Conservation (phyloP, 2,888 invertebrate species). For the Calliphora vomitoria region DNA sequence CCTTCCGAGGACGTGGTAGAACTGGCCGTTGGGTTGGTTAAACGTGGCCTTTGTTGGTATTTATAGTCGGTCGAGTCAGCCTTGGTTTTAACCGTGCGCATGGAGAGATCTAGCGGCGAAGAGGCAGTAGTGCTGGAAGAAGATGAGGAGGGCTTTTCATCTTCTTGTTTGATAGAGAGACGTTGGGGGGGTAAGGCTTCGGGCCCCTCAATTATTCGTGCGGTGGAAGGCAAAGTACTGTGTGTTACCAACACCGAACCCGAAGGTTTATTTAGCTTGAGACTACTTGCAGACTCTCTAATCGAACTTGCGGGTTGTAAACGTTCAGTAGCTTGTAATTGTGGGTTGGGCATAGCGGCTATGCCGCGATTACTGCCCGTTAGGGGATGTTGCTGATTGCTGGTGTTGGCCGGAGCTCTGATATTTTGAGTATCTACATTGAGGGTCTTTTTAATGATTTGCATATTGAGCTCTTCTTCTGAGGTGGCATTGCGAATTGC, state of each 20-base stretch:
- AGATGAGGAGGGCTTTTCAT: constrained; percentile 60
- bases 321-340: constrained; percentile 43
- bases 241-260: constrained; percentile 50
- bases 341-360: constrained; percentile 41
- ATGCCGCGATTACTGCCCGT: constrained; percentile 25
- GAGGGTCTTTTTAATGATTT: constrained; percentile 83
- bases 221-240: constrained; percentile 45
- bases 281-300: constrained; percentile 28
- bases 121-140: constrained; percentile 59
- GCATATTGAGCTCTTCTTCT: constrained; percentile 82
- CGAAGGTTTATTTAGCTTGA: constrained; percentile 1
- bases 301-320: constrained; percentile 4
- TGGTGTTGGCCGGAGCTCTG: constrained; percentile 24
- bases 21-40: constrained; percentile 41
- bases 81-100: constrained; percentile 94
- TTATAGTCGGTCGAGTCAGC: constrained; percentile 92
- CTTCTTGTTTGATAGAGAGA: constrained; percentile 59
- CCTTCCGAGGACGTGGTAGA: constrained; percentile 70
- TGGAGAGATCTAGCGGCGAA: constrained; percentile 94
- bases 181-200: constrained; percentile 59
- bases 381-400: constrained; percentile 5
- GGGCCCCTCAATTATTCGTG: constrained; percentile 51
- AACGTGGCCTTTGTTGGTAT: constrained; percentile 74
- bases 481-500: constrained; percentile 81
- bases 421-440: constrained; percentile 78